Evolutionary conservation across 2,113 vertebrate species (phyloP).

Genomic region (Neodon shergylaensis): DNA sequence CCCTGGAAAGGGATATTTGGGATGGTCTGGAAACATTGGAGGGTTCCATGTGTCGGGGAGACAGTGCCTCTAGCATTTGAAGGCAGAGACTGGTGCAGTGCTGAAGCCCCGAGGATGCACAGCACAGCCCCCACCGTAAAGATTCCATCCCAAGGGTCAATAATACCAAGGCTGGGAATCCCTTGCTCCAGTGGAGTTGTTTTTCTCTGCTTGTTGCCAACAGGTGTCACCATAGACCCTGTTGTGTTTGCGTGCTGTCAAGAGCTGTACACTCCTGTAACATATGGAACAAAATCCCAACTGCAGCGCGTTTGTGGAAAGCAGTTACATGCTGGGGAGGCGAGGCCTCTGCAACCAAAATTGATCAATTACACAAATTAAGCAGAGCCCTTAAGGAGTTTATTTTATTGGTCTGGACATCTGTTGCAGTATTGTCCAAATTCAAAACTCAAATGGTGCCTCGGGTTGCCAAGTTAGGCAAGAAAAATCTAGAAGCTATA

Average conservation of each 20-base stretch:
- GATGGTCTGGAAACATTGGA: background rate
- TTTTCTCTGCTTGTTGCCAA: constrained; percentile 85
- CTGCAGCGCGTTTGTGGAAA: constrained; percentile 96
- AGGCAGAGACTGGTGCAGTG: background rate
- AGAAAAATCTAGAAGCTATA: constrained; percentile 94
- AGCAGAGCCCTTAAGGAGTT: constrained; percentile 97
- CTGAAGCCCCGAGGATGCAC: background rate
- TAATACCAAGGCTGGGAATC: background rate
- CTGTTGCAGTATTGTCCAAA: constrained; percentile 99
- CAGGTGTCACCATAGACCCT: constrained; percentile 91
- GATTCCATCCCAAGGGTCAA: background rate
- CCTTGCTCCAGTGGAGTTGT: background rate
- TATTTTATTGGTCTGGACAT: constrained; percentile 99
- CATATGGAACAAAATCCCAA: constrained; percentile 96
- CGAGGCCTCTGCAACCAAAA: constrained; percentile 93
- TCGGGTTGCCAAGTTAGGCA: constrained; percentile 94
- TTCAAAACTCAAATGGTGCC: constrained; percentile 98
- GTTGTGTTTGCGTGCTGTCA: constrained; percentile 88
- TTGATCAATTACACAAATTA: constrained; percentile 99
- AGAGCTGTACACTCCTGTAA: constrained; percentile 90
- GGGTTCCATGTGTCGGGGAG: background rate
- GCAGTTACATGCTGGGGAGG: constrained; percentile 95
- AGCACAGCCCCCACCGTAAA: no score
- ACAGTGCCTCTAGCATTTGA: background rate
- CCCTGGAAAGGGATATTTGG: background rate